Conservation (phyloP, 2,888 invertebrate genomes). For the Torymus aiolomorphi region DNA sequence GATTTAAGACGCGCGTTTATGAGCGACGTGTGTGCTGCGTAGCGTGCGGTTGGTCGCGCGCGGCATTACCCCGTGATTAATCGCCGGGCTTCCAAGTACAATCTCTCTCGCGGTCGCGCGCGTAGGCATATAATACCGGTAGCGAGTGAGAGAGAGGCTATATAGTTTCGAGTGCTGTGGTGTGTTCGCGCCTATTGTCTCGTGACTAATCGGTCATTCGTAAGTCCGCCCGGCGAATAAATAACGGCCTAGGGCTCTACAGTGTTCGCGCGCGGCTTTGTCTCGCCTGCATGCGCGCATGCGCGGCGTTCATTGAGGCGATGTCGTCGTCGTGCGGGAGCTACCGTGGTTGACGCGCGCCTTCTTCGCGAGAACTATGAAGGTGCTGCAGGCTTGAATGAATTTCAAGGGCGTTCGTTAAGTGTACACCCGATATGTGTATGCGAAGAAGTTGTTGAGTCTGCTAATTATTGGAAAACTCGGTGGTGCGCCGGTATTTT, state of each 20-base stretch:
- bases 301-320: too few relatives aligned
- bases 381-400: too few relatives aligned
- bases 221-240: conserved; percentile 49
- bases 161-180: conserved; percentile 56
- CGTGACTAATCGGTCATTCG: conserved; percentile 71
- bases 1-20: conserved; percentile 32
- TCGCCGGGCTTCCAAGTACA: conserved; percentile 71
- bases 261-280: too few relatives aligned
- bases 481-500: too few relatives aligned
- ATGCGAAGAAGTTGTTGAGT: too few relatives aligned
- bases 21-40: too few relatives aligned
- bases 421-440: too few relatives aligned
- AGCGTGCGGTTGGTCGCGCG: conserved; percentile 50
- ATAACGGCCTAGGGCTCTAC: background rate
- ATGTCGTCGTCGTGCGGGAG: background rate
- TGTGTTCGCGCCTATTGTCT: conserved; percentile 64
- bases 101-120: conserved; percentile 19
- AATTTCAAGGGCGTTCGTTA: too few relatives aligned
- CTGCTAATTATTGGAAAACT: too few relatives aligned
- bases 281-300: too few relatives aligned
- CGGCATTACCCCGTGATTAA: conserved; percentile 68
- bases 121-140: conserved; percentile 43
- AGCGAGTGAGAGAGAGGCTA: conserved; percentile 52
- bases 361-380: too few relatives aligned
- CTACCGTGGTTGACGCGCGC: background rate